Base-by-base conservation (phyloP, 2,888 invertebrate species). In the Tillus elongatus region DNA sequence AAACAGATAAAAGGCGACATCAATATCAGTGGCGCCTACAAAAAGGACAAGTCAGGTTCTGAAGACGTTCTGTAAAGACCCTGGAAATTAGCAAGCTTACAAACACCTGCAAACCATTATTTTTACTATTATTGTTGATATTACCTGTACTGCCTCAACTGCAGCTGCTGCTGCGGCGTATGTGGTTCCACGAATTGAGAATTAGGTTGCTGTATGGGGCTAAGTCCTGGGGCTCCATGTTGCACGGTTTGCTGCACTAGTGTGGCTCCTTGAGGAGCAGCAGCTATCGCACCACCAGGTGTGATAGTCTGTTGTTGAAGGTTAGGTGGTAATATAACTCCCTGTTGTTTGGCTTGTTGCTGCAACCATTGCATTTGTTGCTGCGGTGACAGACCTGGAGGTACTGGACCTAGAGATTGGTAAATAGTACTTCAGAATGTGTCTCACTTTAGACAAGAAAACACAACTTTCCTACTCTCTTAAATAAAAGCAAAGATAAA, bases 111-210 rank as follows among this genome's bases (percentile, higher is more conserved):
- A n/a, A n/a, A n/a, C n/a, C n/a, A n/a, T n/a, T n/a, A n/a, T n/a
- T n/a, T n/a, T n/a, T n/a, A n/a, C n/a, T 72, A 57, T 15, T 62
- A 72, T 41, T 72, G 74, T 19, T 71, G 54, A 46, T 72, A 47
- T 71, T 72, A n/a, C n/a, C n/a, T n/a, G n/a, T n/a, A n/a, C n/a
- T n/a, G n/a, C n/a, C n/a, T n/a, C n/a, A n/a, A n/a, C 48, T 76
- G 78, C 41, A 77, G 63, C 54, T 77, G 78, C 51, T 77, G 76
- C 52, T 63, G 61, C 56, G 15, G 40, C 33, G 35, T 55, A 51
- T 15, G 45, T 16, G 59, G 54, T 10, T 53, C 56, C 15, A 58
- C 40, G 33, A 43, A 58, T 51, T 12, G 56, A 53, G 39, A 58
- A 53, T 39, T 60, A 52, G 45, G 41, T 32, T 50, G 53, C 29